A percentile compares a stretch with the other conserved stretches of the same genome.
Conservation (phyloP, 2,888 invertebrate genomes). For the Caenorhabditis macrosperma region DNA sequence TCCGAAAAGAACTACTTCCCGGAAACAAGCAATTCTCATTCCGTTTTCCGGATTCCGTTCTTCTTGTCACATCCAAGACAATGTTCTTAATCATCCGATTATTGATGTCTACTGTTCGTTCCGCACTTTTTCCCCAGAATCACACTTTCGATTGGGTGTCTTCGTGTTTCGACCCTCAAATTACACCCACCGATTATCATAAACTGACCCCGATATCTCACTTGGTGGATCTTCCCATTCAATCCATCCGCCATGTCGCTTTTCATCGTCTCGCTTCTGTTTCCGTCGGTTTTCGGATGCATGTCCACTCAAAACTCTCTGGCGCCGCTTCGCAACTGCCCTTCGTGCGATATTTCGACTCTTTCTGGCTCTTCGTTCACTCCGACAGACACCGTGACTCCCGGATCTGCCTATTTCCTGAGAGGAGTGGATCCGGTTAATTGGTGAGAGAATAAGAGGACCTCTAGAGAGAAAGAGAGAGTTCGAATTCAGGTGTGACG, state of each 20-base stretch:
- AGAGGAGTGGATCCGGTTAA: constrained; percentile 56
- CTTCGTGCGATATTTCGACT: constrained; percentile 49
- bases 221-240: no score
- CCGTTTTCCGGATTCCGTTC: no score
- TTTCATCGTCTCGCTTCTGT: background rate
- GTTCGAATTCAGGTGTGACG: constrained; percentile 56
- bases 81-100: no score
- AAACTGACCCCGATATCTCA: constrained; percentile 3
- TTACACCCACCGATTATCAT: constrained; percentile 16
- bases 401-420: constrained; percentile 51
- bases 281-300: constrained; percentile 5
- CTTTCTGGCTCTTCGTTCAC: constrained; percentile 49
- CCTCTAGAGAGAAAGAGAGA: no score
- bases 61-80: no score
- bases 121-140: background rate
- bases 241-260: background rate
- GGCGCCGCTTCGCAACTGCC: constrained; percentile 44
- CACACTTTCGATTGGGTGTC: background rate
- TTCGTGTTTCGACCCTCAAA: background rate
- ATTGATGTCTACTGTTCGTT: no score
- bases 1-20: no score
- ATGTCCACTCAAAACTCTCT: constrained; percentile 13
- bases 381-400: constrained; percentile 32
- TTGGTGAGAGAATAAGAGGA: constrained; percentile 31
- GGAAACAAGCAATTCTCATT: no score